A percentile compares a stretch with the other conserved stretches of the same genome.
These are phyloP conservation scores for Disparrhopalites patrizii DNA, from an alignment of 2,888 invertebrate species.

Conservation along the genomic window DNA sequence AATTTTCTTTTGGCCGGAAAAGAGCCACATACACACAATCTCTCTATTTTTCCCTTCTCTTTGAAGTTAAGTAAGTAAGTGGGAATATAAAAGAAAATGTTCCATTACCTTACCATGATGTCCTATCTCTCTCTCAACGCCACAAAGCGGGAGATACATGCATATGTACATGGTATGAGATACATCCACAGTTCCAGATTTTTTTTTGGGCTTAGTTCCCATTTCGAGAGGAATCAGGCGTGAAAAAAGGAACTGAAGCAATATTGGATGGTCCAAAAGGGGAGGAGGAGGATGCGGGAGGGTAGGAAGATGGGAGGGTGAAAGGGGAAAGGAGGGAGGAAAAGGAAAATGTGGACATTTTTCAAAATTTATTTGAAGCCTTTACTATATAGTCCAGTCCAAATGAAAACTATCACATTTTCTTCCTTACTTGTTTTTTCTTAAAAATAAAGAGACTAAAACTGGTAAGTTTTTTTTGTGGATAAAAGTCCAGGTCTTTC, in stretches of 20 bases:
- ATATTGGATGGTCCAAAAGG: neutral
- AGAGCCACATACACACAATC: too few relatives aligned
- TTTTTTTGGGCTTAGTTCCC: too few relatives aligned
- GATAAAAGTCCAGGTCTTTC: neutral
- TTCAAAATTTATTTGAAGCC: constrained; percentile 20
- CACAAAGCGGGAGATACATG: too few relatives aligned
- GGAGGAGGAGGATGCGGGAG: neutral
- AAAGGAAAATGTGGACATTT: constrained; percentile 17
- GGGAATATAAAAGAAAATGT: too few relatives aligned
- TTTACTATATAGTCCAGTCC: neutral
- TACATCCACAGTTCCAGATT: too few relatives aligned
- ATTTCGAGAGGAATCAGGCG: neutral
- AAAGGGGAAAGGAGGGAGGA: neutral
- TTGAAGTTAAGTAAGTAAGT: too few relatives aligned
- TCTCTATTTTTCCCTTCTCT: too few relatives aligned
- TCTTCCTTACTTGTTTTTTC: neutral
- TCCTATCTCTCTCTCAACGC: too few relatives aligned
- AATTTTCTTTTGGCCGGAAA: too few relatives aligned
- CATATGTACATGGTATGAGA: too few relatives aligned
- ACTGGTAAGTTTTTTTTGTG: neutral
- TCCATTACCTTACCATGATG: too few relatives aligned
- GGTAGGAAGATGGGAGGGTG: neutral
- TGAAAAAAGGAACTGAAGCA: neutral
- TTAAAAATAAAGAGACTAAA: neutral
- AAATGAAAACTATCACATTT: constrained; percentile 11